Base-by-base conservation (phyloP, 2,888 invertebrate species). In the Eledona agricola region DNA sequence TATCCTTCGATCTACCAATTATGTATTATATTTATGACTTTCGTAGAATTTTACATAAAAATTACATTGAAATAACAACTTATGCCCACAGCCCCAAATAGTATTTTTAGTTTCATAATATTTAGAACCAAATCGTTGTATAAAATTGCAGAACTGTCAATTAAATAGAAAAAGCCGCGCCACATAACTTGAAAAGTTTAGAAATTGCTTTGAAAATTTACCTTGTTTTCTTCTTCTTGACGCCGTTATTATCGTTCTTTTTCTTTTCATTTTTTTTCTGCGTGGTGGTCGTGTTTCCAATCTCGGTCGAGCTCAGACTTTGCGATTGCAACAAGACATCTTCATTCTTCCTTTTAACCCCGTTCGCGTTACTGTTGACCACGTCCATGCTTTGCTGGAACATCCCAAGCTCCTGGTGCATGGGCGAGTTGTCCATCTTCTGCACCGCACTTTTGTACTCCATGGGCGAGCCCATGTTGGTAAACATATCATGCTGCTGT, bases 161-260 rank as follows among this genome's bases (percentile, higher is more conserved):
- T n/a, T n/a, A n/a, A n/a, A n/a, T n/a, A n/a, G n/a, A n/a, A n/a
- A n/a, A n/a, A n/a, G n/a, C n/a, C n/a, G n/a, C n/a, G n/a, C n/a
- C n/a, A n/a, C n/a, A n/a, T n/a, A n/a, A n/a, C n/a, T n/a, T n/a
- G n/a, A n/a, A n/a, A n/a, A n/a, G n/a, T n/a, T n/a, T n/a, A n/a
- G n/a, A n/a, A n/a, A n/a, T n/a, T n/a, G 9, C n/a, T n/a, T n/a
- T n/a, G 2, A 38, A 38, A 15, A 69, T 75, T 72, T 74, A 93
- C 93, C 93, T 89, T 43, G 93, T 93, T 79, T 93, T 93, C 78
- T 93, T 93, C 79, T 93, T 93, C 75, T 93, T 93, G 20, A 91
- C 89, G 32, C 90, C 90, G 72, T 89, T 91, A 66, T 89, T 90
- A 72, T 90, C 90, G 65, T 82, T 83, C 75, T 91, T 91, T 77